These are phyloP conservation scores for Pseudorhombus dupliciocellatus DNA, from an alignment of 2,113 vertebrate species.

Conservation along the genomic window DNA sequence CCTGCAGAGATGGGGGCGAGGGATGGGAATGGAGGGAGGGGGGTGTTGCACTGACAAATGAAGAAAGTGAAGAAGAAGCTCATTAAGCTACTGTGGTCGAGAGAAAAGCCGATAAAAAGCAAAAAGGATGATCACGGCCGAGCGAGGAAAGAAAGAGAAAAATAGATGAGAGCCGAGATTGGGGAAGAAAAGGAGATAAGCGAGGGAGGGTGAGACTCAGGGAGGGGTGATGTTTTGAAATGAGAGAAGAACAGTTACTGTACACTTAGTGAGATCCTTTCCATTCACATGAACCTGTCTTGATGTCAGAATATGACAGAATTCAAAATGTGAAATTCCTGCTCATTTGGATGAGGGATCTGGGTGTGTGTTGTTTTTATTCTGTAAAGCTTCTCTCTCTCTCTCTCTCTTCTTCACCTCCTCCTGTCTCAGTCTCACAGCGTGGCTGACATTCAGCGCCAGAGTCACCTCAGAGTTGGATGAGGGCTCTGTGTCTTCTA, in stretches of 20 bases:
- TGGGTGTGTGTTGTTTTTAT: conserved; percentile 31
- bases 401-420: neutral
- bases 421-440: conserved; percentile 35
- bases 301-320: conserved; percentile 46
- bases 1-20: conserved; percentile 29
- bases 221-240: conserved; percentile 36
- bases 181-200: conserved; percentile 43
- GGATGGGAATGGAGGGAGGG: conserved; percentile 23
- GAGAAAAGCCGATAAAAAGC: conserved; percentile 66
- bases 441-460: conserved; percentile 34
- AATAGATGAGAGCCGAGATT: conserved; percentile 54
- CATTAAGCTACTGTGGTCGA: conserved; percentile 62
- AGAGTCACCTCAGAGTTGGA: conserved; percentile 42
- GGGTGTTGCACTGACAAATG: conserved; percentile 49
- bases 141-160: conserved; percentile 45
- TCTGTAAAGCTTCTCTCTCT: conserved; percentile 39
- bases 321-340: conserved; percentile 28
- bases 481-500: conserved; percentile 23
- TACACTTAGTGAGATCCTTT: conserved; percentile 33
- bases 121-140: conserved; percentile 56
- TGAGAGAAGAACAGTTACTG: conserved; percentile 37
- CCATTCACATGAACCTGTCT: conserved; percentile 51
- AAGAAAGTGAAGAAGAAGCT: conserved; percentile 61
- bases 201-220: conserved; percentile 37
- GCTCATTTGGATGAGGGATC: conserved; percentile 44